Conservation (phyloP, 2,797 vertebrate species). For the Peromyscus attwateri region DNA sequence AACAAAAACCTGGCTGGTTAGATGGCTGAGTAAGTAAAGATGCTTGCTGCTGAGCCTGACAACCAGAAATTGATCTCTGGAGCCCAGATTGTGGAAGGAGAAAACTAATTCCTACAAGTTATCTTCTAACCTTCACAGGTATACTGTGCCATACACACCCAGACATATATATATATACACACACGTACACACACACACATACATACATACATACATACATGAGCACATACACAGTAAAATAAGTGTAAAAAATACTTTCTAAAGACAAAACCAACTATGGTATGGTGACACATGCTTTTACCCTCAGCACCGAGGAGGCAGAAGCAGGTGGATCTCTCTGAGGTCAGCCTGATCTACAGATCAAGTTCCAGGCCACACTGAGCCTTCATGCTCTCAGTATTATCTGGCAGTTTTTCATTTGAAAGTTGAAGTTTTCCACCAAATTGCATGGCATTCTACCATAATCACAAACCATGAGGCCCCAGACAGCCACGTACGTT, state of each 20-base stretch:
- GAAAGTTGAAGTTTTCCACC: conserved; percentile 32
- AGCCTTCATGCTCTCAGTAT: neutral
- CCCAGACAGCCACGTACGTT: neutral
- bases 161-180: neutral
- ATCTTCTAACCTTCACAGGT: neutral
- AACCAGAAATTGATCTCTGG: neutral
- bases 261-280: neutral
- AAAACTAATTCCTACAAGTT: neutral
- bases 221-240: neutral
- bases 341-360: neutral
- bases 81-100: too few relatives aligned
- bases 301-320: neutral
- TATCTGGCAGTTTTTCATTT: neutral
- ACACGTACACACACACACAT: neutral
- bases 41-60: neutral
- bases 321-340: too few relatives aligned
- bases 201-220: neutral
- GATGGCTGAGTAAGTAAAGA: neutral
- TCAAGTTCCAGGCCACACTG: neutral
- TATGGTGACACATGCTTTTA: neutral
- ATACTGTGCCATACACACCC: neutral
- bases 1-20: neutral
- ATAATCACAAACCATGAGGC: neutral
- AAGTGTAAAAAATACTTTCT: neutral
- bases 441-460: neutral